phyloP scores from a whole-genome alignment of 2,888 invertebrate species.

The Hemithea aestivaria region DNA sequence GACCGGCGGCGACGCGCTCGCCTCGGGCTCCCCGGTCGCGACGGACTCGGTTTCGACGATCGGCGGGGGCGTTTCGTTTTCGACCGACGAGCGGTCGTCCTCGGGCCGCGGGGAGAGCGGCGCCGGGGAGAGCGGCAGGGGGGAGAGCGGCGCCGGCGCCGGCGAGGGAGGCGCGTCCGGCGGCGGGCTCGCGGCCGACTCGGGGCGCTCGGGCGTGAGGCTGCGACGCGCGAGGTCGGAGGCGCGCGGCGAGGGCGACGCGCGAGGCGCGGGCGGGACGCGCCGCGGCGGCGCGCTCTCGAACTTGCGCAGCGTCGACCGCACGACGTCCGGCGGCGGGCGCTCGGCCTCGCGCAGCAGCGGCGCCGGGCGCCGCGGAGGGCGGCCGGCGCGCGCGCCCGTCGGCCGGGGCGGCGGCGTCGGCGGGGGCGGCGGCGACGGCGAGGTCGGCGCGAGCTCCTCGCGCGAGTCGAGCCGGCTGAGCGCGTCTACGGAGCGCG shows the following conservation, averaged over 20 bases:
- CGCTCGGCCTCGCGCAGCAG: constrained; percentile 74
- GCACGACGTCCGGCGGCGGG: constrained; percentile 94
- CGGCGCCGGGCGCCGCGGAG: constrained; percentile 71
- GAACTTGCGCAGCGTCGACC: constrained; percentile 90
- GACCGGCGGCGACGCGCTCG: constrained; percentile 69
- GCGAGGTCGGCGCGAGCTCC: constrained; percentile 82
- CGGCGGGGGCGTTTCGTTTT: constrained; percentile 33
- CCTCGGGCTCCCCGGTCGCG: constrained; percentile 73
- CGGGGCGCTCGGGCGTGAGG: constrained; percentile 54
- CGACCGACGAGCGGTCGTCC: background rate
- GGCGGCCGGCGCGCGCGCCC: constrained; percentile 65
- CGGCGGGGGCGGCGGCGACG: constrained; percentile 46
- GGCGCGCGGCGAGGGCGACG: constrained; percentile 58
- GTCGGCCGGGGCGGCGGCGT: constrained; percentile 49
- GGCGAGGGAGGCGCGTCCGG: constrained; percentile 73
- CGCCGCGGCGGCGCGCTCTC: constrained; percentile 83
- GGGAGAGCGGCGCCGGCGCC: constrained; percentile 52
- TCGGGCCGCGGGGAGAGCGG: background rate
- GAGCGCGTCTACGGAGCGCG: constrained; percentile 91
- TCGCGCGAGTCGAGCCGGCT: constrained; percentile 81
- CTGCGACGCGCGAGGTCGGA: constrained; percentile 51
- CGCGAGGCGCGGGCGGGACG: constrained; percentile 71
- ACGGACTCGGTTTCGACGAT: constrained; percentile 77
- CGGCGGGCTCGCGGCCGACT: constrained; percentile 24
- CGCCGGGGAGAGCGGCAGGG: constrained; percentile 1